These are phyloP conservation scores for Clarias laeviceps DNA, from an alignment of 2,797 vertebrate genomes.

Conservation along the genomic window DNA sequence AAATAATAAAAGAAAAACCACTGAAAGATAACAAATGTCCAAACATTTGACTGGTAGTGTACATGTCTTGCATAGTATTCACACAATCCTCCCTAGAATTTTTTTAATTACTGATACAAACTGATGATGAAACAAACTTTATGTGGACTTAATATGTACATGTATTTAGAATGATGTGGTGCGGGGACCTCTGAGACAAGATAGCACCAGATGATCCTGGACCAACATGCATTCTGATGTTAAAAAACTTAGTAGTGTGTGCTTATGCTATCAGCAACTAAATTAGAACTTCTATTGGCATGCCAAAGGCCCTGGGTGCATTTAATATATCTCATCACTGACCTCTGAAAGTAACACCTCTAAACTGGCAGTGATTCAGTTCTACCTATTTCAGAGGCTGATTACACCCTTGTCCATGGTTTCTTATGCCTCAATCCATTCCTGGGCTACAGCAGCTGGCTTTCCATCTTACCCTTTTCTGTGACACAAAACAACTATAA, in stretches of 20 bases:
- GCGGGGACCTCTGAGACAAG: neutral
- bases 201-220: neutral
- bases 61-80: neutral
- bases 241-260: neutral
- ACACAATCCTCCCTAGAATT: neutral
- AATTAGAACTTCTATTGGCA: neutral
- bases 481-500: neutral
- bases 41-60: neutral
- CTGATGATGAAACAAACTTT: neutral
- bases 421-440: neutral
- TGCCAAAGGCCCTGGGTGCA: neutral
- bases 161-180: neutral
- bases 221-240: neutral
- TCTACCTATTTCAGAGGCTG: neutral
- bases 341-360: neutral
- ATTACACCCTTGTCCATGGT: neutral
- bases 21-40: too few relatives aligned
- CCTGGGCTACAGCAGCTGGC: neutral
- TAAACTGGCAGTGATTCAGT: neutral
- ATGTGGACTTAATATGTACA: neutral
- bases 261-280: neutral
- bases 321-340: neutral
- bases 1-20: too few relatives aligned
- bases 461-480: neutral
- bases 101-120: neutral